phyloP scores from a whole-genome alignment of 2,888 invertebrate genomes.

The Pachymerium ferrugineum region DNA sequence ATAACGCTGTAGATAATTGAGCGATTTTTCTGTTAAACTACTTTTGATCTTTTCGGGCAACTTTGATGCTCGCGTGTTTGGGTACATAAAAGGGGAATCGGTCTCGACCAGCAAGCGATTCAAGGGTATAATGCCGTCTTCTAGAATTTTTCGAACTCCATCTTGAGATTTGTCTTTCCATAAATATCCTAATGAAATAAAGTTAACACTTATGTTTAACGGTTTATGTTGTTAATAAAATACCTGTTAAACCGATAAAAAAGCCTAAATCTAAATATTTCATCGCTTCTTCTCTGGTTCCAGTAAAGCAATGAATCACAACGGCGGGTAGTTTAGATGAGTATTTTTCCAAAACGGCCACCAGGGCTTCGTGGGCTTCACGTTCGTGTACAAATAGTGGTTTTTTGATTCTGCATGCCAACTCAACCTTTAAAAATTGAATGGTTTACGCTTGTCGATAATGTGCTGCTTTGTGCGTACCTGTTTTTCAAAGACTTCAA shows the following conservation, averaged over 20 bases:
- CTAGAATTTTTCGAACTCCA: constrained; percentile 75
- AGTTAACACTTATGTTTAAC: neutral
- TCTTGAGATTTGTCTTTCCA: constrained; percentile 90
- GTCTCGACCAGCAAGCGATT: constrained; percentile 84
- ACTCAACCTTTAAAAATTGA: constrained; percentile 61
- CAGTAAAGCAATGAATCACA: constrained; percentile 86
- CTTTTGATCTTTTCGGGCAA: constrained; percentile 81
- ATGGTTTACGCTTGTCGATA: too few relatives aligned
- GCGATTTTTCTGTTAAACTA: constrained; percentile 75
- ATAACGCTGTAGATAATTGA: constrained; percentile 76
- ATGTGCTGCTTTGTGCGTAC: too few relatives aligned
- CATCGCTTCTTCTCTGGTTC: constrained; percentile 74
- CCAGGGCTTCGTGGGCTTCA: constrained; percentile 79
- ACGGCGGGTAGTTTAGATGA: constrained; percentile 64
- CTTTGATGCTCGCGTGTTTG: constrained; percentile 87
- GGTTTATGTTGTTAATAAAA: neutral
- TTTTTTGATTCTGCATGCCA: constrained; percentile 79
- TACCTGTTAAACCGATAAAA: constrained; percentile 75
- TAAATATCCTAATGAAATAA: constrained; percentile 58
- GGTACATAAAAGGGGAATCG: constrained; percentile 94
- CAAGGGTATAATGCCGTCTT: constrained; percentile 72
- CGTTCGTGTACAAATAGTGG: constrained; percentile 87
- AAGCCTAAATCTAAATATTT: constrained; percentile 77
- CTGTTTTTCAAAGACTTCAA: constrained; percentile 73
- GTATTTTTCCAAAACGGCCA: constrained; percentile 62